Conservation (phyloP, 2,888 invertebrate genomes). For the Aricia artaxerxes region DNA sequence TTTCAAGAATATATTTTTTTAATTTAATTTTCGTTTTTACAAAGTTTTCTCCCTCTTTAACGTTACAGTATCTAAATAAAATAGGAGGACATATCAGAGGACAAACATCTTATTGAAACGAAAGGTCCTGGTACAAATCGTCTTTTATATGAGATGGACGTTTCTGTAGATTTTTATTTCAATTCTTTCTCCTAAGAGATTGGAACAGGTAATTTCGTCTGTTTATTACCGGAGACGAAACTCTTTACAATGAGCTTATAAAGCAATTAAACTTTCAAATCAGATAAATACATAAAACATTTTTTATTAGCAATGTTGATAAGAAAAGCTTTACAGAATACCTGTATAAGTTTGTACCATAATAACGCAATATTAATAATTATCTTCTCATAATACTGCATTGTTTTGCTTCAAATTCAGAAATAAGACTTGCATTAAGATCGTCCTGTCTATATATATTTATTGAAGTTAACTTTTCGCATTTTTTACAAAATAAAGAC, state of each 20-base stretch:
- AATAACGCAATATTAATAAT: too few species aligned
- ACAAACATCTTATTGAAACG: background rate
- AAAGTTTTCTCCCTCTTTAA: background rate
- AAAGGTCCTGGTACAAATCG: background rate
- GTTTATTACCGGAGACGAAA: constrained; percentile 1
- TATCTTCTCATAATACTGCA: too few species aligned
- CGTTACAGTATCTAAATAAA: background rate
- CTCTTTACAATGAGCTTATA: background rate
- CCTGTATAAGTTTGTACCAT: background rate
- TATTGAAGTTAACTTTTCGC: too few species aligned
- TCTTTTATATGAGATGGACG: background rate
- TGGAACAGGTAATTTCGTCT: background rate
- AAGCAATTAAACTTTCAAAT: background rate
- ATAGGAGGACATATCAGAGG: background rate
- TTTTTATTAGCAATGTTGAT: background rate
- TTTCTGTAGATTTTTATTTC: background rate
- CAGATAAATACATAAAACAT: background rate
- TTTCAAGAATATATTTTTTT: too few species aligned
- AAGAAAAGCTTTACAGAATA: background rate
- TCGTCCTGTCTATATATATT: too few species aligned
- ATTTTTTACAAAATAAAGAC: too few species aligned
- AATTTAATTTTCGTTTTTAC: background rate
- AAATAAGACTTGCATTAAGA: too few species aligned
- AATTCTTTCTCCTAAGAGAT: background rate
- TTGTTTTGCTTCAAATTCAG: too few species aligned